Evolutionary conservation across 30 jellyfish, hydroid and myxozoan genomes (phyloP), one percentile per base, ranked within the genome.

Genomic region (Phacellophora camtschatica): DNA sequence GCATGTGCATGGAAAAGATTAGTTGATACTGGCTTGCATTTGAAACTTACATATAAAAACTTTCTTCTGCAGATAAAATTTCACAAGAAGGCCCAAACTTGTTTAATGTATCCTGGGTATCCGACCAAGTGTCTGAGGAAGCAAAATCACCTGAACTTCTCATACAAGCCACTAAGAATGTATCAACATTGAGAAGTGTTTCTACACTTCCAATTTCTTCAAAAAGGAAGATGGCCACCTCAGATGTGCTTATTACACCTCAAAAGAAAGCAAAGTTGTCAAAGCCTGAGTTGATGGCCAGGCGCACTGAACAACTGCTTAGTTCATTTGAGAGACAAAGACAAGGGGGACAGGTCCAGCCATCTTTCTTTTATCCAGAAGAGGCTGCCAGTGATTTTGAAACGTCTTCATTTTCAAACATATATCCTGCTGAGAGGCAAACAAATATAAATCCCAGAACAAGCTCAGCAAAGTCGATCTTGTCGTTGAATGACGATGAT

Each of bases 101-200:
- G 83, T 64, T 58, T 34, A 71, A 80, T 15, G 79, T 77, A 20
- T 77, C 91, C 4, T 80, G 27, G 7, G n/a, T 28, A 22, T 62
- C 80, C 0, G 77, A 57, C 28, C 43, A 61, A 10, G 66, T 43
- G 5, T 39, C 42, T 30, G 63, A 16, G 10, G 66, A 39, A 13
- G 70, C 54, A 1, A 5, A 0, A 32, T 58, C 78, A 9, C 79
- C 88, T 2, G 18, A 10, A 0, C 46, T 22, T 32, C 56, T 72
- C n/a, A 22, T 72, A 25, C 51, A 53, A 7, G 84, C 84, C 18
- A 50, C 20, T 8, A 37, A 64, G 55, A 25, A 48, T 6, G 86
- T 33, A 9, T 80, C 91, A 49, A 28, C 71, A 20, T 41, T 57
- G 71, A 37, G 71, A 41, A 30, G 8, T 42, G 37, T 16, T 24